A percentile compares a stretch with the other conserved stretches of the same genome.
Conservation (phyloP, 2,797 vertebrate genomes). For the Urophycis tenuis region DNA sequence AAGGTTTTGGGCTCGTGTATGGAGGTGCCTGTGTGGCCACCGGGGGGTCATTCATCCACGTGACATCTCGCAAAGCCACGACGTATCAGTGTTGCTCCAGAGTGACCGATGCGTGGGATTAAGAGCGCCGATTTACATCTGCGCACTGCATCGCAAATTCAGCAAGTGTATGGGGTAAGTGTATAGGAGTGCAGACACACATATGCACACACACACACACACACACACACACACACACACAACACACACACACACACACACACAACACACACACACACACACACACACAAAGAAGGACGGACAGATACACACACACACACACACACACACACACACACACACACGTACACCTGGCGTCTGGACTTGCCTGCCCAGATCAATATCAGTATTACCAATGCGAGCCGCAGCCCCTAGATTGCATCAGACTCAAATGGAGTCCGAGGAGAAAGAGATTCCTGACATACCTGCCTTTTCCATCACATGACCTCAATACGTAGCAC, state of each 20-base stretch:
- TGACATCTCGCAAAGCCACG: slow-evolving; percentile 49
- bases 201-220: slow-evolving; percentile 7
- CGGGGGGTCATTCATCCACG: slow-evolving; percentile 53
- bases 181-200: neutral
- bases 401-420: slow-evolving; percentile 47
- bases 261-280: slow-evolving; percentile 15
- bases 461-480: slow-evolving; percentile 71
- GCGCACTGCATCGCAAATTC: neutral
- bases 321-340: too few species aligned
- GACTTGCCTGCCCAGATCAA: slow-evolving; percentile 46
- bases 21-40: slow-evolving; percentile 21
- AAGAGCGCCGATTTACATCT: slow-evolving; percentile 5
- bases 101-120: slow-evolving; percentile 53
- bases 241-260: slow-evolving; percentile 14
- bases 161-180: neutral
- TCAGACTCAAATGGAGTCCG: slow-evolving; percentile 53
- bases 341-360: slow-evolving; percentile 42
- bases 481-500: slow-evolving; percentile 56
- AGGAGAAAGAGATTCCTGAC: slow-evolving; percentile 54
- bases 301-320: slow-evolving; percentile 12
- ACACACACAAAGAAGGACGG: slow-evolving; percentile 6
- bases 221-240: slow-evolving; percentile 6
- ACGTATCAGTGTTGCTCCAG: slow-evolving; percentile 48
- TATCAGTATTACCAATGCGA: neutral
- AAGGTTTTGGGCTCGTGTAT: slow-evolving; percentile 17